A percentile compares a stretch with the other conserved stretches of the same genome.
Conservation (phyloP, 2,888 invertebrate species). For the Hetaerina titia region DNA sequence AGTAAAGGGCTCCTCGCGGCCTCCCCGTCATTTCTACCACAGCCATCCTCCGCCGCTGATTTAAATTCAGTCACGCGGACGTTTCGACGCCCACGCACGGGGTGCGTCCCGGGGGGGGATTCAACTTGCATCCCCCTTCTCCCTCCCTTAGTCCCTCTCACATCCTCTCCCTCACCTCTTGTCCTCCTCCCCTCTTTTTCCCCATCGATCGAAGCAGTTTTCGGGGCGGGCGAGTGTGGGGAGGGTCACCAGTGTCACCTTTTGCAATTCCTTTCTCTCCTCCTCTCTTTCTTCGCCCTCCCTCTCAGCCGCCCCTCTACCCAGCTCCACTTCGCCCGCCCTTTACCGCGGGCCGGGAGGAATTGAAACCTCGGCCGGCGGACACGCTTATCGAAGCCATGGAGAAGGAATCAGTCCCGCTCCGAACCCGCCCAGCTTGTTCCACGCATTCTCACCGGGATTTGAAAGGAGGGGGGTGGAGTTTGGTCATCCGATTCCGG, state of each 20-base stretch:
- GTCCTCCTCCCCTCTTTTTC: neutral
- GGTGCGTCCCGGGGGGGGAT: neutral
- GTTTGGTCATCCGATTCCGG: neutral
- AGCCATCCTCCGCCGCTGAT: neutral
- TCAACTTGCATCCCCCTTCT: neutral
- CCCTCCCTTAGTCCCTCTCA: neutral
- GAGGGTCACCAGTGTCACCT: neutral
- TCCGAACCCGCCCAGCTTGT: neutral
- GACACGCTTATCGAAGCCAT: neutral
- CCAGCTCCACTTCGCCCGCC: neutral
- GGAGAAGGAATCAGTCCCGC: neutral
- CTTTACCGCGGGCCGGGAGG: neutral
- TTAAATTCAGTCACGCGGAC: neutral
- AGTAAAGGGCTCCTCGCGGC: neutral
- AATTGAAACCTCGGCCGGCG: conserved; percentile 17
- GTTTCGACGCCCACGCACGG: neutral
- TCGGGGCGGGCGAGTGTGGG: neutral
- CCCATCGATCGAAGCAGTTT: neutral
- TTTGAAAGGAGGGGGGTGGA: no score
- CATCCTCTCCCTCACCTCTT: neutral
- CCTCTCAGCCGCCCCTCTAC: neutral
- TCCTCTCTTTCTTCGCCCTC: neutral
- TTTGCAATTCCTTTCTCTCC: neutral
- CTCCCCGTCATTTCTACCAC: neutral
- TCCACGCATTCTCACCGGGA: neutral